Evolutionary conservation across 2,113 vertebrate species (phyloP).

Genomic region (Muntiacus muntjak): DNA sequence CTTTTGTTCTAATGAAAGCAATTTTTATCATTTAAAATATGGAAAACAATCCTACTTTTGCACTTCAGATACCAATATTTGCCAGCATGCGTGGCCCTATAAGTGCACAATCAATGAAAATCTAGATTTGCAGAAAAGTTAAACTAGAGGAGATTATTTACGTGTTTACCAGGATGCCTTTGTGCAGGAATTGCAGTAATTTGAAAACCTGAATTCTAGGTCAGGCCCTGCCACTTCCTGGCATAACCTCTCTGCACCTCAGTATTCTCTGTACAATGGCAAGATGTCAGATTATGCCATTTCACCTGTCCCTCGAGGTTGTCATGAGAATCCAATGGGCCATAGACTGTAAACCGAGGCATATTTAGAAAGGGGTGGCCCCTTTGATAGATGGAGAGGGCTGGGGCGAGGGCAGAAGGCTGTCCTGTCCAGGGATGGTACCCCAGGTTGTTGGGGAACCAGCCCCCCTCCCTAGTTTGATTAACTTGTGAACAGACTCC

Average conservation of each 20-base stretch:
- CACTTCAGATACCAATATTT: neutral
- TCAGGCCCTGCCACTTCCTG: neutral
- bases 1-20: constrained; percentile 39
- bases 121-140: neutral
- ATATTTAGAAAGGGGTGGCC: neutral
- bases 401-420: neutral
- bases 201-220: neutral
- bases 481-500: neutral
- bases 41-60: neutral
- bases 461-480: neutral
- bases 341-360: neutral
- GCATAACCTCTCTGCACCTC: neutral
- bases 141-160: neutral
- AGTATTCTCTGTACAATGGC: neutral
- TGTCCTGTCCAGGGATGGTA: neutral
- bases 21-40: constrained; percentile 54
- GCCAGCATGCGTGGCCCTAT: neutral
- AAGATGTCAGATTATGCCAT: neutral
- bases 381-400: neutral
- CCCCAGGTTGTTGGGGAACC: neutral
- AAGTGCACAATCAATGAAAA: neutral
- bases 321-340: neutral
- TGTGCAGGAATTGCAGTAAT: neutral
- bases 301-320: neutral
- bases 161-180: neutral